Conservation (phyloP, 2,888 invertebrate genomes). For the Drosophila prolongata region DNA sequence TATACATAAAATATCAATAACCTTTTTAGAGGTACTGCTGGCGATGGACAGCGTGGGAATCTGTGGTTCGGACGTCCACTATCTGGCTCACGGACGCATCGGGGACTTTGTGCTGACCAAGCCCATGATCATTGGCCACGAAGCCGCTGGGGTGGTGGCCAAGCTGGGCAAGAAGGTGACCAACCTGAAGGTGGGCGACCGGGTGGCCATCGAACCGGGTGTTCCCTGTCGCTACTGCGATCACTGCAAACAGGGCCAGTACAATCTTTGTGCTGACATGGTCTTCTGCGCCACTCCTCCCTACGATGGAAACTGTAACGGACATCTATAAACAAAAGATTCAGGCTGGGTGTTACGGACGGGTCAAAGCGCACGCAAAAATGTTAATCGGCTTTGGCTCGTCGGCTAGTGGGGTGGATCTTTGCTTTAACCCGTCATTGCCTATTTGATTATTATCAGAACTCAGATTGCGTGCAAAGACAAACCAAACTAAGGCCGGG, state of each 20-base stretch:
- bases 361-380: no score
- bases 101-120: conserved; percentile 93
- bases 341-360: no score
- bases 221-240: conserved; percentile 93
- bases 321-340: no score
- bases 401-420: no score
- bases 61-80: conserved; percentile 98
- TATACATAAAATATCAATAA: background rate
- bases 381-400: no score
- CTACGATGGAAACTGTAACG: conserved; percentile 94
- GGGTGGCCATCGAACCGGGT: conserved; percentile 98
- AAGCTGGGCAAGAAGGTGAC: conserved; percentile 90
- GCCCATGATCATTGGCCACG: conserved; percentile 98
- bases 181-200: conserved; percentile 91
- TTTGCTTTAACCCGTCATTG: no score
- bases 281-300: conserved; percentile 98
- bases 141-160: conserved; percentile 92
- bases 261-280: conserved; percentile 95
- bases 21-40: conserved; percentile 86
- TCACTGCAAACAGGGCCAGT: conserved; percentile 93
- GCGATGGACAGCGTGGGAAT: conserved; percentile 97
- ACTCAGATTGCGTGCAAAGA: no score
- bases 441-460: no score
- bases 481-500: no score
- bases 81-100: conserved; percentile 93